Conservation (phyloP, 2,113 vertebrate genomes). For the Pseudonaja textilis region DNA sequence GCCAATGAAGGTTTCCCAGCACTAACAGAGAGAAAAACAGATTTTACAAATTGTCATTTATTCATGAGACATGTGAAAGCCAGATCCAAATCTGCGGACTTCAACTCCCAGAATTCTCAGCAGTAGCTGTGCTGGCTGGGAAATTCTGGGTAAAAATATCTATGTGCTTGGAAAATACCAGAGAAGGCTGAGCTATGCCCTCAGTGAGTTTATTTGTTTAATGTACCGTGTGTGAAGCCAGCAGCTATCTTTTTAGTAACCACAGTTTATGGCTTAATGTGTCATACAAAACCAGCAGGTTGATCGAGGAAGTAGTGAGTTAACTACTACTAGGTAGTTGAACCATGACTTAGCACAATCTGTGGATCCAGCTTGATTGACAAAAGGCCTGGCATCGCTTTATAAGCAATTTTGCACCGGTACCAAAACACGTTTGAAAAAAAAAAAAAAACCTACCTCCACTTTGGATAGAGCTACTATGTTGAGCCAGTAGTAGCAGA, state of each 20-base stretch:
- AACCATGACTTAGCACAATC: not conserved
- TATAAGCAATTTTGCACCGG: not conserved
- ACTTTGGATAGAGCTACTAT: conserved; percentile 62
- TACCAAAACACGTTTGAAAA: not conserved
- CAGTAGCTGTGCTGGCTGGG: not conserved
- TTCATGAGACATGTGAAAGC: not conserved
- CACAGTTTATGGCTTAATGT: not conserved
- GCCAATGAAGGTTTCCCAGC: conserved; percentile 91
- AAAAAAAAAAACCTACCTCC: conserved; percentile 58
- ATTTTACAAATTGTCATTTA: not conserved
- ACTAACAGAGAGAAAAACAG: conserved; percentile 64
- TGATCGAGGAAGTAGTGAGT: not conserved
- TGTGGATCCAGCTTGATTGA: not conserved
- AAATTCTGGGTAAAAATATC: not conserved
- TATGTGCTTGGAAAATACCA: not conserved
- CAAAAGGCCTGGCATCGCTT: not conserved
- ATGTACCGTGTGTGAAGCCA: not conserved
- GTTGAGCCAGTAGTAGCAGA: conserved; percentile 91
- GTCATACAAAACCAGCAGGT: not conserved
- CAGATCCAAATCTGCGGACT: not conserved
- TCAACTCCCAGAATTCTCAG: not conserved
- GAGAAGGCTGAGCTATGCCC: not conserved
- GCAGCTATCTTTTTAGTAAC: not conserved
- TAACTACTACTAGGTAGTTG: not conserved
- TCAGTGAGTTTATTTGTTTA: not conserved